Base-by-base conservation (phyloP, 2,797 vertebrate species). In the Enteromius paludinosus region DNA sequence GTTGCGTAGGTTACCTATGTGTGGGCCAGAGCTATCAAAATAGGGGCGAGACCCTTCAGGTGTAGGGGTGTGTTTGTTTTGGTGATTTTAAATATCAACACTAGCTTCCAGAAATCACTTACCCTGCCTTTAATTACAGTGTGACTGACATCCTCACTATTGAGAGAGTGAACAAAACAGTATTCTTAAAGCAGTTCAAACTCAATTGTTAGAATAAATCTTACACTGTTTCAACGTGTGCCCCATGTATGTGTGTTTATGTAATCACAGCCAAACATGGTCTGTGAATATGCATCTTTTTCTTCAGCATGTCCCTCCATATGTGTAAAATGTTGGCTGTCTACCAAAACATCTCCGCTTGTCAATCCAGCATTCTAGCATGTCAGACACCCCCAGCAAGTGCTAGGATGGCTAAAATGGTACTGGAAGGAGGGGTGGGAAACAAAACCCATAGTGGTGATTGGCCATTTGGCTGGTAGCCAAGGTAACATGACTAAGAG, bases 361-460 rank as follows among this genome's bases (percentile, higher is more conserved):
- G 82, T 93, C 89, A 74, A 90, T 86, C 79, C 68, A 62, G 71
- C 86, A 89, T 91, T 93, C 91, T 89, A 92, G 92, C 88, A 92
- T 92, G 92, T 91, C 89, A 87, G 89, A 86, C 89, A 88, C 89
- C 85, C 85, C 87, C 87, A 93, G 90, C 90, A 92, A 92, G 92
- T 90, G 89, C 88, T 90, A 87, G 28, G 78, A 87, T 84, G 76
- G 88, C 73, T 74, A 86, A 84, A 87, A 86, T 41, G 83, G 86
- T 77, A 84, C 79, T 78, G 17, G 17, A 62, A 78, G 54, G 56
- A 80, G 78, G 89, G 87, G 86, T 80, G 88, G 90, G 90, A 91
- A 94, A 92, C 92, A 92, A 93, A 92, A 92, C 89, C 88, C 87
- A 90, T 93, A 93, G 92, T 86, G 83, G 85, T 92, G 91, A 94